Evolutionary conservation across 2,888 invertebrate genomes (phyloP).

Genomic region (Hypselothyrea guttata): DNA sequence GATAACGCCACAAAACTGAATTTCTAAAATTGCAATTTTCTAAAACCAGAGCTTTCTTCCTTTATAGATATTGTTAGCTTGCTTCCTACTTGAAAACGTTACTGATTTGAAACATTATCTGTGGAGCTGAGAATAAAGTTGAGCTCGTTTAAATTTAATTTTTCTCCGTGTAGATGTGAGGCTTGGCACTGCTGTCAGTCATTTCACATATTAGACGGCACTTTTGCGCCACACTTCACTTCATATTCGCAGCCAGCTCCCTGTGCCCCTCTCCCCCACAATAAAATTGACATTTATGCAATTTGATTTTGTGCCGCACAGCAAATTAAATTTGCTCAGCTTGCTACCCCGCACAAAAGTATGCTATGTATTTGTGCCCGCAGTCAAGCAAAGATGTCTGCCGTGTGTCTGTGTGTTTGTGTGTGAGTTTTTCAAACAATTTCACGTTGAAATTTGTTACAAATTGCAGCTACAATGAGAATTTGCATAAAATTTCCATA

Average conservation of each 20-base stretch:
- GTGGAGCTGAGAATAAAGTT: too few species aligned
- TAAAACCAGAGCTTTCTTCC: too few species aligned
- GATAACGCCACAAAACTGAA: too few species aligned
- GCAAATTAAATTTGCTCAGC: slow-evolving; percentile 70
- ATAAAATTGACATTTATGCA: slow-evolving; percentile 74
- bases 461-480: slow-evolving; percentile 66
- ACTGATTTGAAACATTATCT: too few species aligned
- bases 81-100: too few species aligned
- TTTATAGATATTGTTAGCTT: too few species aligned
- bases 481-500: slow-evolving; percentile 75
- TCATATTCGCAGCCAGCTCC: too few species aligned
- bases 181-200: slow-evolving; percentile 14
- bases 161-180: too few species aligned
- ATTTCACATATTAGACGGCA: slow-evolving; percentile 38
- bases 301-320: slow-evolving; percentile 67
- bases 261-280: neutral
- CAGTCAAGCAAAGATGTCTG: slow-evolving; percentile 41
- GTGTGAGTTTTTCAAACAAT: slow-evolving; percentile 57
- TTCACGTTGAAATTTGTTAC: slow-evolving; percentile 70
- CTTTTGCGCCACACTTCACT: neutral
- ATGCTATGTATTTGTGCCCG: slow-evolving; percentile 54
- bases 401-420: slow-evolving; percentile 1
- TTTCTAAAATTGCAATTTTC: too few species aligned
- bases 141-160: too few species aligned
- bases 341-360: slow-evolving; percentile 49